Percentiles rank a stretch among this genome's conserved stretches.
Conservation (phyloP, 2,113 vertebrate species). For the Nothoprocta pentlandii region DNA sequence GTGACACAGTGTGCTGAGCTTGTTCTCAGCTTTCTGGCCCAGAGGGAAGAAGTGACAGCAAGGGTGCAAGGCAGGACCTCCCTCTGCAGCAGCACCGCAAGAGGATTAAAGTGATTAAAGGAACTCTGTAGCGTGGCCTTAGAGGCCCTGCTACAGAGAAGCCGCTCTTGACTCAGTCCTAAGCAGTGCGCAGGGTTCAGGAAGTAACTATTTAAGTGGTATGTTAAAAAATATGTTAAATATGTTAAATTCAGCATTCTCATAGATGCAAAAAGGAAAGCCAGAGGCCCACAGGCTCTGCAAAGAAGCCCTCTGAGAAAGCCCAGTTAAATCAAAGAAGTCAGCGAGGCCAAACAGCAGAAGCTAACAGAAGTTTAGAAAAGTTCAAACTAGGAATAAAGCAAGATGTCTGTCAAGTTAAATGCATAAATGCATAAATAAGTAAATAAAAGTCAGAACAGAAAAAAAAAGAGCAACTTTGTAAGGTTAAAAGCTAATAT, state of each 20-base stretch:
- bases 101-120: background rate
- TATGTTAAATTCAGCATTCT: background rate
- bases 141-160: background rate
- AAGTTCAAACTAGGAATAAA: conserved; percentile 6
- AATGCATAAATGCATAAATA: background rate
- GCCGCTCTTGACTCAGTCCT: background rate
- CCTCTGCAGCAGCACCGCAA: background rate
- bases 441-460: background rate
- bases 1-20: background rate
- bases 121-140: background rate
- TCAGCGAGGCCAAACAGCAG: background rate
- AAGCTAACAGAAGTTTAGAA: background rate
- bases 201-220: background rate
- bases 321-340: background rate
- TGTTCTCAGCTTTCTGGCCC: background rate
- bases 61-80: background rate
- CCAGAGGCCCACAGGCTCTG: background rate
- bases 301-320: background rate
- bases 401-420: background rate
- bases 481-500: background rate
- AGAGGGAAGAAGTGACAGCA: background rate
- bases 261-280: background rate
- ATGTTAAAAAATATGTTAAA: too few species aligned
- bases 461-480: background rate
- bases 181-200: background rate